Conservation (phyloP, 2,113 vertebrate genomes). For the Camelus bactrianus region DNA sequence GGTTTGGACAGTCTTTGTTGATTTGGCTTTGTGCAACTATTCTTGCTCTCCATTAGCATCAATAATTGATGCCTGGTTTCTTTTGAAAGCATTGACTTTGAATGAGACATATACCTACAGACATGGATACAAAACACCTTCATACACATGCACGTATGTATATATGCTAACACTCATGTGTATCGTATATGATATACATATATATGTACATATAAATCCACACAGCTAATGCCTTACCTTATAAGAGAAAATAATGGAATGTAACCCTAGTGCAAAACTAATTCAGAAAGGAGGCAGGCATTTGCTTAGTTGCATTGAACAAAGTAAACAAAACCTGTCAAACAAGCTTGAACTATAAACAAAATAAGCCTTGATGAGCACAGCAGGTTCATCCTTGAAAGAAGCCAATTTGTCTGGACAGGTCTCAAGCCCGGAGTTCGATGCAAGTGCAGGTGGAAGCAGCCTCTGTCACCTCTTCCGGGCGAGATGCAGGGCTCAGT, state of each 20-base stretch:
- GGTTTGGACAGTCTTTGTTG: neutral
- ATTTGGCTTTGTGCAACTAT: neutral
- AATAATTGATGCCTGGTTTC: conserved; percentile 16
- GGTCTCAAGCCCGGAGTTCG: conserved; percentile 54
- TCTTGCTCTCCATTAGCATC: neutral
- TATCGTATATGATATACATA: neutral
- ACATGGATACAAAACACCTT: neutral
- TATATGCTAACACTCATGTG: neutral
- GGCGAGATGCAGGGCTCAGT: neutral
- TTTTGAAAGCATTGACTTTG: conserved; percentile 26
- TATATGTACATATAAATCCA: neutral
- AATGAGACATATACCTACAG: neutral
- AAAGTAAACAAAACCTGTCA: conserved; percentile 61
- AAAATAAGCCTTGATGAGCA: conserved; percentile 54
- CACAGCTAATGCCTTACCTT: neutral
- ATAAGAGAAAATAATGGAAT: neutral
- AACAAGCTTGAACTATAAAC: conserved; percentile 48
- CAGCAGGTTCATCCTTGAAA: conserved; percentile 50
- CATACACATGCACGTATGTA: fast-evolving
- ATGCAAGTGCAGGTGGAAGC: conserved; percentile 66
- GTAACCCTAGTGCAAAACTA: neutral
- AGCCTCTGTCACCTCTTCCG: conserved; percentile 68
- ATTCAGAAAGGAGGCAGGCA: conserved; percentile 21
- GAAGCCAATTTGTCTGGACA: conserved; percentile 61
- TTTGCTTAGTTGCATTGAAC: conserved; percentile 31